Percentiles rank a stretch among this genome's conserved stretches.
Conservation (phyloP, 1,140 invertebrate genomes). For the Cephus cinctus region DNA sequence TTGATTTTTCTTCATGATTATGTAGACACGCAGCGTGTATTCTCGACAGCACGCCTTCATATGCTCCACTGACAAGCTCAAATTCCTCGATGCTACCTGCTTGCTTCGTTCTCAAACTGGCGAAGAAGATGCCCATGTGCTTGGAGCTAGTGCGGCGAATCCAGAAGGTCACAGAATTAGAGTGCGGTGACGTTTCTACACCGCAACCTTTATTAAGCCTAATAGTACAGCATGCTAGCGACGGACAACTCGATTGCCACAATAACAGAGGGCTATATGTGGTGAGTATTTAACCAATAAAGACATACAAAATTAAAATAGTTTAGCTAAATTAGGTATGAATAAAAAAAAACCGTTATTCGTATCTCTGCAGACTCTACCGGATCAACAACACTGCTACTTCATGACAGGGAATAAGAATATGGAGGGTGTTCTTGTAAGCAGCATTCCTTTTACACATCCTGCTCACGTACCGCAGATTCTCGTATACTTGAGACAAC, state of each 20-base stretch:
- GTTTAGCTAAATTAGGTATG: conserved; percentile 1
- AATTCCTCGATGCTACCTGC: conserved; percentile 90
- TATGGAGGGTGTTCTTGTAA: conserved; percentile 78
- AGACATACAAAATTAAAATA: conserved; percentile 4
- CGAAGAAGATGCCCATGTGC: conserved; percentile 85
- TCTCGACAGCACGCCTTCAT: conserved; percentile 69
- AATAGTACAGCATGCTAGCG: conserved; percentile 72
- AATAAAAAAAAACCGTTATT: conserved; percentile 10
- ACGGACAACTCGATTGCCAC: conserved; percentile 66
- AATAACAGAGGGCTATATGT: conserved; percentile 76
- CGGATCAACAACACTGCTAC: conserved; percentile 92
- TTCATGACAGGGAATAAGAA: conserved; percentile 82
- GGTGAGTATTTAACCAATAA: conserved; percentile 66
- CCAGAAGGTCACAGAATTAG: conserved; percentile 71
- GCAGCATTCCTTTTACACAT: conserved; percentile 88
- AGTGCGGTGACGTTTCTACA: conserved; percentile 65
- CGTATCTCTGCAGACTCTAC: conserved; percentile 68
- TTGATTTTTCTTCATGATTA: too few relatives aligned
- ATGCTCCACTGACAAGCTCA: conserved; percentile 72
- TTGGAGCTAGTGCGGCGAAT: conserved; percentile 71
- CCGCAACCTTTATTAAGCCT: conserved; percentile 73
- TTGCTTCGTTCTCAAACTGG: conserved; percentile 84
- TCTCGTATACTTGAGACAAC: conserved; percentile 80
- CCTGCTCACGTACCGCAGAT: conserved; percentile 91
- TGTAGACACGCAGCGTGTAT: too few relatives aligned